Percentiles rank a stretch among this genome's conserved stretches.
phyloP scores from a whole-genome alignment of 2,113 vertebrate species.

The Alexandromys fortis region DNA sequence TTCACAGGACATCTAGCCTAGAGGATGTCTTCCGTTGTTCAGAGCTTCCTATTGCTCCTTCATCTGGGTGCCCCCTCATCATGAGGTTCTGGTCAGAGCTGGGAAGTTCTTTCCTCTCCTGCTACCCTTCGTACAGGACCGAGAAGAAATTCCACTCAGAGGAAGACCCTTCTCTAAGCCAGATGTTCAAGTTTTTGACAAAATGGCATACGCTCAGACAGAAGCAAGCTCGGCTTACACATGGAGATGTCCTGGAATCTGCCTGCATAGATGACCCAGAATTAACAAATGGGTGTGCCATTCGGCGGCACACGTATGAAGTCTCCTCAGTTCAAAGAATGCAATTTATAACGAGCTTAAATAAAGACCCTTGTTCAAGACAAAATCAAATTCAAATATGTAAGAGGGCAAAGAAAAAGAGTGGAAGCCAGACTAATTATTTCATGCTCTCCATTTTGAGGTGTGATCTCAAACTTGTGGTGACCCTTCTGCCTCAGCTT shows the following conservation, averaged over 20 bases:
- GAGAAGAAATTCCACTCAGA: not conserved
- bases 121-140: not conserved
- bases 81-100: not conserved
- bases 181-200: not conserved
- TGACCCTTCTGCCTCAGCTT: not conserved
- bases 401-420: accelerated
- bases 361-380: too few species aligned
- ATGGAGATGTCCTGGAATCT: not conserved
- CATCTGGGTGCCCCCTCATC: not conserved
- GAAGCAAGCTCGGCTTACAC: too few species aligned
- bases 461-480: not conserved
- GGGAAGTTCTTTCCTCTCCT: not conserved
- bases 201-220: not conserved
- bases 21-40: too few species aligned
- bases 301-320: accelerated
- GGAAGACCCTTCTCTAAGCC: not conserved
- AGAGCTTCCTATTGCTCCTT: not conserved
- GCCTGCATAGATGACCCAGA: not conserved
- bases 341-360: not conserved
- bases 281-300: not conserved
- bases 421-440: not conserved
- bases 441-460: not conserved
- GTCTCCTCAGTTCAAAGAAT: not conserved
- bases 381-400: not conserved
- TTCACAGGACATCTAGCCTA: not conserved